Evolutionary conservation across 1,140 invertebrate species (phyloP), one percentile per base, ranked within the genome.

Genomic region (Trachymyrmex septentrionalis): DNA sequence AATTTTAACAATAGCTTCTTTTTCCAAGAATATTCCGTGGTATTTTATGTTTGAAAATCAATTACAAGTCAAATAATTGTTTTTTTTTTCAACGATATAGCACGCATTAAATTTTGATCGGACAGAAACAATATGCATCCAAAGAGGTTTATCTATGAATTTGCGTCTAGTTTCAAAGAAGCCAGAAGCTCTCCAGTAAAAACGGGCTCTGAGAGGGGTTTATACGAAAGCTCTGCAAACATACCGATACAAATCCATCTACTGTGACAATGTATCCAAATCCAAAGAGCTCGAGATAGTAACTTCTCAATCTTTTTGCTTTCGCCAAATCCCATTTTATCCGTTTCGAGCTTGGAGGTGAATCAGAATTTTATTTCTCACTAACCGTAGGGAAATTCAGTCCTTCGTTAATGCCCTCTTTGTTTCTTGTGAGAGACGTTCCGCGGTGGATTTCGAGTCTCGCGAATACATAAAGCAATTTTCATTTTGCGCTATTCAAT

Each of bases 341-440:
- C 10, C 48, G 57, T 27, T 30, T 57, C 48, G 14, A 4, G 21
- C 34, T 44, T 71, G 30, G 16, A 55, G 30, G 55, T 57, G n/a
- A 24, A 81, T 21, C 14, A 24, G 30, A 81, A 81, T 81, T 71
- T 71, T 71, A 81, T 53, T 81, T 71, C 57, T 61, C n/a, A n/a
- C 7, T 27, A 19, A 38, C 10, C 21, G 9, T 2, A 24, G 10
- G 7, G 24, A 77, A 27, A 77, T 63, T 61, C 21, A 34, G 44
- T 55, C 1, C 12, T 19, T 27, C 12, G 21, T 55, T 38, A n/a
- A 64, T 34, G 7, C n/a, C 3, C 7, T 34, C 14, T 77, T 85
- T 50, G 30, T 64, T 38, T 85, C 19, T 50, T 21, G n/a, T 30
- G 21, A 24, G 21, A 24, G 50, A 44, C 10, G 16, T 53, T 53